These are phyloP conservation scores for Dicaeum eximium DNA, from an alignment of 2,113 vertebrate species.

Conservation along the genomic window DNA sequence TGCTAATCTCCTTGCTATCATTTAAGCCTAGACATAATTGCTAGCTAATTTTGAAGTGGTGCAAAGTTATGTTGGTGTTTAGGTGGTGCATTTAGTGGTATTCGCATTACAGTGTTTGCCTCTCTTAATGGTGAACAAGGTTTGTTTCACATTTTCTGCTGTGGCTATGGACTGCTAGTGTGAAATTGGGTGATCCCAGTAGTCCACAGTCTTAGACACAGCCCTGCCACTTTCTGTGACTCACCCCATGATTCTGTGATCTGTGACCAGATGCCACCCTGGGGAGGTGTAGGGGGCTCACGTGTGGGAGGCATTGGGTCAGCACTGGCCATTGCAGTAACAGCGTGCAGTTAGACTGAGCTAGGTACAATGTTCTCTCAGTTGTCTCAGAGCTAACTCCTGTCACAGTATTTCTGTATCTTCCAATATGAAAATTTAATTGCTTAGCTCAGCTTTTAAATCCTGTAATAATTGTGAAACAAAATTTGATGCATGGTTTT, in stretches of 20 bases:
- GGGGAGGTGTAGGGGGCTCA: neutral
- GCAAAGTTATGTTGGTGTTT: neutral
- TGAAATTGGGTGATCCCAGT: accelerated
- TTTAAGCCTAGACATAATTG: neutral
- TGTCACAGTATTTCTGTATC: neutral
- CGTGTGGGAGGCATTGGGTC: neutral
- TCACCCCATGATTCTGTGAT: neutral
- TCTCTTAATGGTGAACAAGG: neutral
- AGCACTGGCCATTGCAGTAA: neutral
- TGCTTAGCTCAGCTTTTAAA: neutral
- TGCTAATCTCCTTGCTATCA: neutral
- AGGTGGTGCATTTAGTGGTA: neutral
- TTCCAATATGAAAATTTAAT: neutral
- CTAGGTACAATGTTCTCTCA: neutral
- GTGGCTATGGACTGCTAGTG: neutral
- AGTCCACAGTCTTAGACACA: neutral
- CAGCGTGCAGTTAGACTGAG: neutral
- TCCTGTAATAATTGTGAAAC: neutral
- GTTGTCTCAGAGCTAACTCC: neutral
- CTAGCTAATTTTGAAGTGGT: neutral
- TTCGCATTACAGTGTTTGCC: neutral
- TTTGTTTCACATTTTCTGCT: neutral
- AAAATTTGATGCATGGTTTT: neutral
- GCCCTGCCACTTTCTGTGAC: neutral
- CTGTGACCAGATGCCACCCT: neutral